Base-by-base conservation (phyloP, 2,888 invertebrate species). In the Blera fallax region DNA sequence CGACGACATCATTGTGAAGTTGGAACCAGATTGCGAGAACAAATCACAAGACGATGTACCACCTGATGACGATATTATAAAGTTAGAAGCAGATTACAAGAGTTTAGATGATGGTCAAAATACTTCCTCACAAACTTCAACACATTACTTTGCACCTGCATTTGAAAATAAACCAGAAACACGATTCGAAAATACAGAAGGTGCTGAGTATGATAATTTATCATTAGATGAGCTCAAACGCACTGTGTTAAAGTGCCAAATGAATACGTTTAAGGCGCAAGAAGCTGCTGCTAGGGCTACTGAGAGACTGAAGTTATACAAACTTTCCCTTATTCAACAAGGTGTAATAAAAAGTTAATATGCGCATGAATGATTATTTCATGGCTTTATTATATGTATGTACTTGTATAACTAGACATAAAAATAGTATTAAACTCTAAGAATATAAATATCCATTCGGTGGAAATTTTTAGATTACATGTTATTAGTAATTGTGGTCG, bases 211-310 rank as follows among this genome's bases (percentile, higher is more conserved):
- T 34, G 21, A 29, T 11, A 32, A 14, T 3, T 45, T 64, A 48
- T n/a, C 64, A 32, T n/a, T 64, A 3, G 34, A 48, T 11, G 64
- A 64, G 14, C 48, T 64, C 1, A 32, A 48, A 29, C 4, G 32
- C 14, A 24, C 2, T n/a, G 64, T 32, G n/a, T 29, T 48, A 8
- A 48, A 48, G 34, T 45, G 45, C 3, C 21, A 64, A 48, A 6
- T 21, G 11, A 64, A 32, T 18, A 48, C 48, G 48, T 14, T 32
- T 3, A 64, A 34, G 16, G 48, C 48, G 7, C 11, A 18, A 24
- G 64, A 64, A n/a, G 48, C 16, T 34, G 37, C 64, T 32, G 64
- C 48, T 0, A 48, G 64, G 37, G 45, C 64, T 5, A 64, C 11
- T 16, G 18, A 34, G 4, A 48, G 32, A 48, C 64, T 64, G 2